Base-by-base conservation (phyloP, 2,888 invertebrate genomes). In the Pristionchus arcanus region DNA sequence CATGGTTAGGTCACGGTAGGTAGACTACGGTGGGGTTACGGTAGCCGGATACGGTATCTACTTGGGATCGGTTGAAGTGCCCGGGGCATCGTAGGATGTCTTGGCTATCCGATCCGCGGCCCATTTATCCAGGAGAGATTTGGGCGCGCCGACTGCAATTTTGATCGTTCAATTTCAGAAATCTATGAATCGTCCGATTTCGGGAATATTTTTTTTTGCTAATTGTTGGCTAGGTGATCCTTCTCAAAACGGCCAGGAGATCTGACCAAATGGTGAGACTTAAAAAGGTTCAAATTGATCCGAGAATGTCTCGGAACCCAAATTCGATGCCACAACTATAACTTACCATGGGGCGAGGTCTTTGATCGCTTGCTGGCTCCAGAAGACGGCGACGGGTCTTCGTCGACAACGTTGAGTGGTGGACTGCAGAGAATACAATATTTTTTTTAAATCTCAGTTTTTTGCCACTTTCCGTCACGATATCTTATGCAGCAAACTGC, bases 21-120 rank as follows among this genome's bases (percentile, higher is more conserved):
- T 2, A 63, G 63, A 25, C 53, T 49, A 31, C 21, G 81, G 42
- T 42, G n/a, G 42, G n/a, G 37, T 34, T 71, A 71, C 71, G 31
- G 71, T 71, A 49, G 49, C 42, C 21, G 7, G n/a, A n/a, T 49
- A 34, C 37, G 74, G 37, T 74, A 28, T n/a, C 53, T 63, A 81
- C 49, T 81, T 81, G 49, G 81, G 49, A n/a, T 81, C 81, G 7
- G 37, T 11, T 21, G 81, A 81, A 15, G 81, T 9, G 4, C 81
- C 81, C 0, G 37, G 25, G 25, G 49, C 81, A 28, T 49, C 81
- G 31, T 7, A 31, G 9, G 81, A 25, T 4, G 49, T 53, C 81
- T 81, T 81, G 81, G 81, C 81, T 53, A 81, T 81, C 81, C 81
- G 25, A 25, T 81, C 81, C 4, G 81, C 81, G n/a, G 81, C 81